Evolutionary conservation across 2,888 invertebrate genomes (phyloP).

Genomic region (Plebejus melissa): DNA sequence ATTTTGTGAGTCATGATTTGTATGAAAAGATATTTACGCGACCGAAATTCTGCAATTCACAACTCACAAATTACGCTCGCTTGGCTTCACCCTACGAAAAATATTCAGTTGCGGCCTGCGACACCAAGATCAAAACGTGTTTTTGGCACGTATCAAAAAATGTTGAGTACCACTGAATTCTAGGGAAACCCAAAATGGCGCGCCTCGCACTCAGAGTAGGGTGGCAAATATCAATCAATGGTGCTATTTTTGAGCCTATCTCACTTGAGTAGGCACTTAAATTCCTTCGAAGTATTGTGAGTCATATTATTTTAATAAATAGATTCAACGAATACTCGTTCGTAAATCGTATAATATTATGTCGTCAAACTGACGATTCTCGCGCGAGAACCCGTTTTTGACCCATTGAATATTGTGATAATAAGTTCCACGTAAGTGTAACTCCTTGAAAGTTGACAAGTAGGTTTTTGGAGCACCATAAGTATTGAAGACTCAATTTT

Average conservation of each 20-base stretch:
- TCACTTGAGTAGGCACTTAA: neutral
- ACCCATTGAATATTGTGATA: neutral
- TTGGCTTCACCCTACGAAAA: no score
- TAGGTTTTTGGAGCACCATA: neutral
- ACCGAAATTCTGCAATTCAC: no score
- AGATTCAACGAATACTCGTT: neutral
- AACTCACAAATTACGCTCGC: no score
- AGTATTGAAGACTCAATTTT: neutral
- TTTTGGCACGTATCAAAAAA: no score
- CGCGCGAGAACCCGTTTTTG: neutral
- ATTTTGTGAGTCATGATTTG: no score
- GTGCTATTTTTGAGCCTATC: neutral
- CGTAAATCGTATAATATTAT: neutral
- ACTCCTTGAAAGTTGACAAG: neutral
- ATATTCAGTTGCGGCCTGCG: no score
- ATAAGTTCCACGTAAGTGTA: neutral
- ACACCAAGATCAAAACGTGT: no score
- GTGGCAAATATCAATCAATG: neutral
- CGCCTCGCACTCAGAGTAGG: neutral
- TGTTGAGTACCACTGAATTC: neutral
- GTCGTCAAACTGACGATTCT: neutral
- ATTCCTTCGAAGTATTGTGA: neutral
- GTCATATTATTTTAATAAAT: constrained; percentile 3
- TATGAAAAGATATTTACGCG: no score
- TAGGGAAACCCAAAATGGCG: neutral